Conservation (phyloP, 2,113 vertebrate genomes). For the Bambusicola thoracicus region DNA sequence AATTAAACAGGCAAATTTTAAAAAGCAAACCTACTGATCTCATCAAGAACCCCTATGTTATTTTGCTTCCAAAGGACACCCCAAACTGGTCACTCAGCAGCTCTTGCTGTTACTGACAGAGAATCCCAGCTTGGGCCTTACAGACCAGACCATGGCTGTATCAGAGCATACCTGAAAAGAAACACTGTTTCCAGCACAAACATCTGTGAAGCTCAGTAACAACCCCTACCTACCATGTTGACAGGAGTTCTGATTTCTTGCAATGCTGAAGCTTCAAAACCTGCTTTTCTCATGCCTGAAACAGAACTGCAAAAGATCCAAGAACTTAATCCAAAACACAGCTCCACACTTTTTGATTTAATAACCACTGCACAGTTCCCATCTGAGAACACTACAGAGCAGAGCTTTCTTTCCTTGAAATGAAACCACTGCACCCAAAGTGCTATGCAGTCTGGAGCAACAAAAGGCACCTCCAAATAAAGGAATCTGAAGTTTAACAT, state of each 20-base stretch:
- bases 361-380: not conserved
- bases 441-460: not conserved
- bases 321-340: not conserved
- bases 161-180: not conserved
- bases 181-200: not conserved
- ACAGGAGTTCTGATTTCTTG: not conserved
- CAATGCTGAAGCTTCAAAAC: not conserved
- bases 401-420: not conserved
- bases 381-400: not conserved
- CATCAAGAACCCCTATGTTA: not conserved
- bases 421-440: not conserved
- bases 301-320: slow-evolving; percentile 15
- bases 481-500: not conserved
- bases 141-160: not conserved
- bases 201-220: not conserved
- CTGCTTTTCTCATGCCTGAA: slow-evolving; percentile 5
- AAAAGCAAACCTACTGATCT: not conserved
- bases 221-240: not conserved
- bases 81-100: not conserved
- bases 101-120: not conserved
- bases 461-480: not conserved
- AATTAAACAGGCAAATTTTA: not conserved
- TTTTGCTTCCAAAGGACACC: not conserved
- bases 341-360: not conserved
- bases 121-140: not conserved